phyloP scores from a whole-genome alignment of 2,888 invertebrate species.

The Neoitamus cyanurus region DNA sequence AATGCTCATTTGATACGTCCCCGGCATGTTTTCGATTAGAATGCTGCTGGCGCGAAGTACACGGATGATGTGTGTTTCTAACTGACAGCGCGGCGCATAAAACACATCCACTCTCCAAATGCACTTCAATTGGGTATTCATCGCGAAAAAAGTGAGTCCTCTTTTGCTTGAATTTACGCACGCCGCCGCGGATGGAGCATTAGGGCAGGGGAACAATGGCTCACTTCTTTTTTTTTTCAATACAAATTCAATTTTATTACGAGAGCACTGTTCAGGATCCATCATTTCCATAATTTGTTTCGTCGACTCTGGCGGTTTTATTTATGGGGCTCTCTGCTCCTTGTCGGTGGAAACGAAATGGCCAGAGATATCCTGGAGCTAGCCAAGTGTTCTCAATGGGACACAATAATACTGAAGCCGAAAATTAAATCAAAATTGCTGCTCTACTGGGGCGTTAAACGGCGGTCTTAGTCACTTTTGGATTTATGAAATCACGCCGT shows the following conservation, averaged over 20 bases:
- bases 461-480: background rate
- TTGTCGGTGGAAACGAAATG: background rate
- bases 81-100: background rate
- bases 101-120: background rate
- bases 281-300: slow-evolving; percentile 26
- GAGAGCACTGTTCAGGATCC: background rate
- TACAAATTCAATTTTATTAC: slow-evolving; percentile 13
- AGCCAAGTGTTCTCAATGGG: background rate
- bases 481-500: background rate
- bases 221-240: background rate
- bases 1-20: background rate
- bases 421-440: background rate
- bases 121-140: background rate
- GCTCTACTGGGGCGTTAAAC: background rate
- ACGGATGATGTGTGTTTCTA: background rate
- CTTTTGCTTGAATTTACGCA: background rate
- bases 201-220: background rate
- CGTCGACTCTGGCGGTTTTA: background rate
- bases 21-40: background rate
- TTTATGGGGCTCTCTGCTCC: background rate
- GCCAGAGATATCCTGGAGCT: background rate
- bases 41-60: background rate
- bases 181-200: background rate
- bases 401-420: background rate
- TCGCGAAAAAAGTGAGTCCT: background rate